Conservation (phyloP, 2,888 invertebrate genomes). For the Synergus laeviventris region DNA sequence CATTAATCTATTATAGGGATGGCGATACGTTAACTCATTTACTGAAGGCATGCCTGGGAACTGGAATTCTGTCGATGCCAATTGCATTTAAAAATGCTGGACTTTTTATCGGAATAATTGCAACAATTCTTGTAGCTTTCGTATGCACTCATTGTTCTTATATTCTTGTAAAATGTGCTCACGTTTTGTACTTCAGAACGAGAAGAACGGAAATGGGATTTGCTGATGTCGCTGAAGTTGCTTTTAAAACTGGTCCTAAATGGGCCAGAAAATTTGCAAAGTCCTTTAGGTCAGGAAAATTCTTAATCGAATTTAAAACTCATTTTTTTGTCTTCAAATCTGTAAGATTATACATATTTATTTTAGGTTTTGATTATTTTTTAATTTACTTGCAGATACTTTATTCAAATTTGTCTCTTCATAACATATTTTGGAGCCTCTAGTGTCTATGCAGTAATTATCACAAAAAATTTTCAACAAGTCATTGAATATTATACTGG, state of each 20-base stretch:
- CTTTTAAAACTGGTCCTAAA: constrained; percentile 87
- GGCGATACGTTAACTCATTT: constrained; percentile 94
- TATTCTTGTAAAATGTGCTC: constrained; percentile 90
- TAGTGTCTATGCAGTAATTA: constrained; percentile 96
- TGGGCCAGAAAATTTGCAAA: constrained; percentile 81
- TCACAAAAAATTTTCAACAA: constrained; percentile 89
- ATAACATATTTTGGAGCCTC: constrained; percentile 97
- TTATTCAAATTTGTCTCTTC: constrained; percentile 88
- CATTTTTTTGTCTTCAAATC: neutral
- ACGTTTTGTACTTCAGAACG: constrained; percentile 86
- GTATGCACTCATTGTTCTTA: constrained; percentile 97
- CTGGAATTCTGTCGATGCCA: constrained; percentile 96
- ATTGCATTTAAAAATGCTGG: constrained; percentile 93
- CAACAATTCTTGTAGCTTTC: constrained; percentile 89
- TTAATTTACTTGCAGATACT: constrained; percentile 77
- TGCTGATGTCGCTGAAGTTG: constrained; percentile 89
- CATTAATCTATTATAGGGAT: constrained; percentile 81
- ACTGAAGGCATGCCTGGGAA: constrained; percentile 95
- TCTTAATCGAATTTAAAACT: neutral
- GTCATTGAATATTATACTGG: constrained; percentile 81
- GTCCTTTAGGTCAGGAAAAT: constrained; percentile 78
- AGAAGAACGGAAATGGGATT: constrained; percentile 87
- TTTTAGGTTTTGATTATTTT: neutral
- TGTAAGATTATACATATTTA: neutral
- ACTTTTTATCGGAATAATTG: constrained; percentile 87